Conservation (phyloP, 2,888 invertebrate species). For the Euclidia mi region DNA sequence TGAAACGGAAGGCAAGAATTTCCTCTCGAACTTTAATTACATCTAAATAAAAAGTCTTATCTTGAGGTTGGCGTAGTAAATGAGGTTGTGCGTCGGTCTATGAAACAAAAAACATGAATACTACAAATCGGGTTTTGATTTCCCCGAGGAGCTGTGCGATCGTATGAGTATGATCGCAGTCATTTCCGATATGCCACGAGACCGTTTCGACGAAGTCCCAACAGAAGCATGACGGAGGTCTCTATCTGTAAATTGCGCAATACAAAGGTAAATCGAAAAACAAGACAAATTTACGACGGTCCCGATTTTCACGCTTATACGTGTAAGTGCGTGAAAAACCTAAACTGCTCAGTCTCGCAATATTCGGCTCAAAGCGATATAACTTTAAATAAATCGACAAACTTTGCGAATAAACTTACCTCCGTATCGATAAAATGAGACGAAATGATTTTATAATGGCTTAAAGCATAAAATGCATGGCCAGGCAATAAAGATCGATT, state of each 20-base stretch:
- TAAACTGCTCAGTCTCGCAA: slow-evolving; percentile 54
- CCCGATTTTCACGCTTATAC: slow-evolving; percentile 65
- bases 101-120: slow-evolving; percentile 63
- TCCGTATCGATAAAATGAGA: slow-evolving; percentile 30
- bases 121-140: slow-evolving; percentile 79
- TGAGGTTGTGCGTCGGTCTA: slow-evolving; percentile 30
- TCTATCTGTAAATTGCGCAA: slow-evolving; percentile 64
- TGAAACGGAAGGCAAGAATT: slow-evolving; percentile 32
- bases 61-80: slow-evolving; percentile 1
- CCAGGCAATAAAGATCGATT: slow-evolving; percentile 51
- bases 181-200: slow-evolving; percentile 72
- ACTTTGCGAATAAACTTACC: slow-evolving; percentile 38
- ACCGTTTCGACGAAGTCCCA: slow-evolving; percentile 67
- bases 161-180: slow-evolving; percentile 73
- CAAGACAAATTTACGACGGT: slow-evolving; percentile 76
- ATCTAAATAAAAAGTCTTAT: slow-evolving; percentile 29
- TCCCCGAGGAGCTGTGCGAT: slow-evolving; percentile 69
- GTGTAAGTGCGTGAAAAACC: slow-evolving; percentile 59
- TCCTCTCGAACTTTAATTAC: slow-evolving; percentile 40
- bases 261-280: slow-evolving; percentile 71
- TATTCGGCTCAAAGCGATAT: slow-evolving; percentile 58
- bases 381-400: slow-evolving; percentile 54
- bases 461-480: slow-evolving; percentile 43
- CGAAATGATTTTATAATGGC: slow-evolving; percentile 53
- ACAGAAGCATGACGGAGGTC: slow-evolving; percentile 68